phyloP scores from a whole-genome alignment of 2,113 vertebrate species.

The Condylura cristata region DNA sequence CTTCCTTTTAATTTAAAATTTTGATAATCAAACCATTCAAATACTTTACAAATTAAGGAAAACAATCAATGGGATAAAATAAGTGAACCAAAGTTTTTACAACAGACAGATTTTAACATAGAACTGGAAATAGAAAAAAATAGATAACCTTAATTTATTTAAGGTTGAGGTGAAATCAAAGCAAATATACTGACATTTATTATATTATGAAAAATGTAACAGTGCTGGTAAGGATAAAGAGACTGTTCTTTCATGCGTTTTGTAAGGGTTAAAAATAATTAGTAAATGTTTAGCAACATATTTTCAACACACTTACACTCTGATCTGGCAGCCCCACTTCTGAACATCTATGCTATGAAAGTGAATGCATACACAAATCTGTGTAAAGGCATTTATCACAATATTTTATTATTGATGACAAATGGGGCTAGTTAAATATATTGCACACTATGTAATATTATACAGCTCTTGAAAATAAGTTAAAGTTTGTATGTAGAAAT shows the following conservation, averaged over 20 bases:
- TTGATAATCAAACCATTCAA: conserved; percentile 1
- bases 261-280: not conserved
- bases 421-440: not conserved
- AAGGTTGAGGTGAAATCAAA: not conserved
- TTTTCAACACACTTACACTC: not conserved
- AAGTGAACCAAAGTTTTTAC: conserved; percentile 8
- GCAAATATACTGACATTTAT: not conserved
- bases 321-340: not conserved
- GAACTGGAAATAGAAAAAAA: not conserved
- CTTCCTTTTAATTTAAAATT: conserved; percentile 19
- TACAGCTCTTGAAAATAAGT: not conserved
- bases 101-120: conserved; percentile 44
- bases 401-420: not conserved
- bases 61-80: not conserved
- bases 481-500: not conserved
- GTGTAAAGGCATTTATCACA: not conserved
- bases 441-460: not conserved
- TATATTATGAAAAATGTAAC: conserved; percentile 9
- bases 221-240: not conserved
- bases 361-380: not conserved
- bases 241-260: not conserved
- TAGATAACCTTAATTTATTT: not conserved
- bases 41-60: not conserved
- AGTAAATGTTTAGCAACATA: not conserved
- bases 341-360: not conserved